phyloP scores from a whole-genome alignment of 2,888 invertebrate species.

The Erpobdella octoculata region DNA sequence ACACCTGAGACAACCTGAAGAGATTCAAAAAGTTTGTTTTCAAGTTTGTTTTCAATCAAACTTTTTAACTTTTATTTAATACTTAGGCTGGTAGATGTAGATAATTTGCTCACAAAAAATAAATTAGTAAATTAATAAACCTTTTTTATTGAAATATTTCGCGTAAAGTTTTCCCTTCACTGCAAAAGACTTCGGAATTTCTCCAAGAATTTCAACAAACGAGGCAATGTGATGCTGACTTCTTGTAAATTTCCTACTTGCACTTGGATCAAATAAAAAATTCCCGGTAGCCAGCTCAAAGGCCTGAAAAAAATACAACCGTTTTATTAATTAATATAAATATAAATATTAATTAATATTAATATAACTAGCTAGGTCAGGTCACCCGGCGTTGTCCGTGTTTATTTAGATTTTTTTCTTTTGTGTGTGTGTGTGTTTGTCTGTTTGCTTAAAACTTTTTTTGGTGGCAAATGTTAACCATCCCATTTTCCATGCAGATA shows the following conservation, averaged over 20 bases:
- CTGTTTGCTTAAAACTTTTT: not conserved
- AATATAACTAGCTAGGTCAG: too few relatives aligned
- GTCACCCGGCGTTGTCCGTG: not conserved
- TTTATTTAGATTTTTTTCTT: not conserved
- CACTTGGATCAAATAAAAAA: slow-evolving; percentile 21
- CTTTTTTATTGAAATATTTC: slow-evolving; percentile 25
- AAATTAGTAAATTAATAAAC: not conserved
- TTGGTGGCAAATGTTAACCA: not conserved
- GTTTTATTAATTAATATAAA: too few relatives aligned
- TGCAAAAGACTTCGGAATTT: slow-evolving; percentile 8
- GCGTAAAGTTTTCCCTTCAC: slow-evolving; percentile 16
- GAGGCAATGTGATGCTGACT: slow-evolving; percentile 23
- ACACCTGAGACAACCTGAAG: slow-evolving; percentile 19
- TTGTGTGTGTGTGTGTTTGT: not conserved
- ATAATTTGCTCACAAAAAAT: too few relatives aligned
- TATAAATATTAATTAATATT: too few relatives aligned
- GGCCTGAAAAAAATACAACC: slow-evolving; percentile 7
- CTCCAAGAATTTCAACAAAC: slow-evolving; percentile 19
- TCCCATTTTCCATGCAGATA: too few relatives aligned
- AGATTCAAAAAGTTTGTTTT: not conserved
- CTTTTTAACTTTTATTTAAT: too few relatives aligned
- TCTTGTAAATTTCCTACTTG: slow-evolving; percentile 13
- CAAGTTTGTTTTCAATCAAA: too few relatives aligned
- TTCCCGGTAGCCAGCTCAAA: slow-evolving; percentile 24
- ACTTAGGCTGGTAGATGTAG: too few relatives aligned